Evolutionary conservation across 1,140 invertebrate genomes (phyloP), one percentile per base, ranked within the genome.

Genomic region (Ganaspis sp.): DNA sequence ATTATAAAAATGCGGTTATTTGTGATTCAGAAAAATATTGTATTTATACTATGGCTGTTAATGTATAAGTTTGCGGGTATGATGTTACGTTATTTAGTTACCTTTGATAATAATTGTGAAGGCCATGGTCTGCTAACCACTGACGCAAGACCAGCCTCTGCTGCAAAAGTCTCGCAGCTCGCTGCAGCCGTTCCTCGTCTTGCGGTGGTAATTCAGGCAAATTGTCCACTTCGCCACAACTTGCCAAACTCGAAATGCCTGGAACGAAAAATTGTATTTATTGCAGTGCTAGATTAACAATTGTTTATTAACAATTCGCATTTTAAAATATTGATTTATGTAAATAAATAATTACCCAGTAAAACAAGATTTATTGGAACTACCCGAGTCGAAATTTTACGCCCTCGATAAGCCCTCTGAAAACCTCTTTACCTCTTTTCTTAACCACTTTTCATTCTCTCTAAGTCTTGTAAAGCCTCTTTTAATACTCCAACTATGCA

Each of bases 181-280:
- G 92, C 81, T 95, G 95, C 69, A 97, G 89, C 40, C 95, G 92
- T 87, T 95, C 94, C 87, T 96, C 95, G 90, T 97, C 96, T 70
- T 95, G 93, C n/a, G 94, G 93, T 75, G 95, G 95, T 81, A 96
- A 88, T 92, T 96, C 94, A 23, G 95, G 95, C 81, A 96, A 90
- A 69, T 94, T 93, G 77, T 94, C 94, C 81, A 95, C 90, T 80
- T 94, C 92, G 12, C 93, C 94, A 83, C 95, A 96, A 81, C 94
- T 95, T 21, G 95, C 94, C 75, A 96, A 89, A 78, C 95, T 95
- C 42, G 95, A 96, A 82, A 97, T 96, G 78, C 96, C 96, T 97
- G 88, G 19, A 92, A 92, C 81, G 64, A 81, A 83, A 82, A 58
- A 83, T 76, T 78, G 54, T 83, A 81, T 75, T 77, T 17, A 49